Conservation (phyloP, 2,888 invertebrate genomes). For the Eilema griseolum region DNA sequence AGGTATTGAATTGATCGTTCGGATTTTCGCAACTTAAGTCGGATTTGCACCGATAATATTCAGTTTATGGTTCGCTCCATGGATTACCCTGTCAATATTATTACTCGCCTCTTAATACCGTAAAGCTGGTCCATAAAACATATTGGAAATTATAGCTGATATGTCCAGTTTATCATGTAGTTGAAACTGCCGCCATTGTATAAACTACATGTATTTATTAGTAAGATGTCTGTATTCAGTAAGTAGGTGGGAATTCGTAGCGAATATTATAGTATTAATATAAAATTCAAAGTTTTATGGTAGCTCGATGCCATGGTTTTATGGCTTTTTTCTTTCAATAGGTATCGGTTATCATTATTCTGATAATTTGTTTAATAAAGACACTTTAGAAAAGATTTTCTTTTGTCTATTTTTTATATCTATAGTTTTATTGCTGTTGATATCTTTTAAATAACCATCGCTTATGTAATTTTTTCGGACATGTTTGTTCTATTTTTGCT, state of each 20-base stretch:
- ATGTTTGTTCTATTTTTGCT: background rate
- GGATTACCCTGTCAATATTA: constrained; percentile 85
- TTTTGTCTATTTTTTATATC: background rate
- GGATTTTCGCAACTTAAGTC: constrained; percentile 74
- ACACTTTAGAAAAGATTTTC: background rate
- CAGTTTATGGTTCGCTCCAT: constrained; percentile 73
- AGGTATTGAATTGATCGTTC: constrained; percentile 41
- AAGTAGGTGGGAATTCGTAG: constrained; percentile 18
- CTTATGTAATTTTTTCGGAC: background rate
- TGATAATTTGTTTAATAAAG: background rate
- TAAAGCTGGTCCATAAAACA: constrained; percentile 83
- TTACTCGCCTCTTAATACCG: constrained; percentile 85
- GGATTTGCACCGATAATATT: constrained; percentile 80
- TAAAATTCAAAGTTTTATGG: constrained; percentile 16
- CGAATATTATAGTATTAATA: constrained; percentile 19
- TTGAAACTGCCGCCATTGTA: constrained; percentile 56
- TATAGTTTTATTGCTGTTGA: background rate
- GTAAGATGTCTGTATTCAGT: constrained; percentile 44
- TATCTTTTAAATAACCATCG: background rate
- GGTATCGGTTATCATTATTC: background rate
- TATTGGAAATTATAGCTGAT: constrained; percentile 80
- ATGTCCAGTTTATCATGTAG: constrained; percentile 65
- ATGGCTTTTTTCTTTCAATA: background rate
- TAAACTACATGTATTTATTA: constrained; percentile 21
- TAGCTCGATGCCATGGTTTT: background rate